phyloP scores from a whole-genome alignment of 2,797 vertebrate species.

The Acanthurus tractus region DNA sequence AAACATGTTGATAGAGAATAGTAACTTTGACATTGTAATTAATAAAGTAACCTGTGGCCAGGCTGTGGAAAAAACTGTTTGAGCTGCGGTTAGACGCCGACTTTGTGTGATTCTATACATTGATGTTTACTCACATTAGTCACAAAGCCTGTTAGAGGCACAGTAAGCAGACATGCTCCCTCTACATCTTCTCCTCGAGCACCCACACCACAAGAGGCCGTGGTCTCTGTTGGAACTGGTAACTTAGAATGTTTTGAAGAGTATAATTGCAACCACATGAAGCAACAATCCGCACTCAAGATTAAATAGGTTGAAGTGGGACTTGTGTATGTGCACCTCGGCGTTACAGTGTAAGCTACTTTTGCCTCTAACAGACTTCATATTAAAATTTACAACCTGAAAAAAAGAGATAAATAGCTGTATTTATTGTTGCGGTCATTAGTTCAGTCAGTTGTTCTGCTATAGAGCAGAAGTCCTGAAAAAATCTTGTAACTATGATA shows the following conservation, averaged over 20 bases:
- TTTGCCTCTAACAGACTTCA: constrained; percentile 16
- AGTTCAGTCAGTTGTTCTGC: background rate
- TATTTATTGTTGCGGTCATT: no score
- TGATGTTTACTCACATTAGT: constrained; percentile 61
- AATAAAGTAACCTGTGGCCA: constrained; percentile 28
- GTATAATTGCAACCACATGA: constrained; percentile 82
- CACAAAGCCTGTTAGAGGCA: constrained; percentile 48
- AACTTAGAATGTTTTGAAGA: constrained; percentile 74
- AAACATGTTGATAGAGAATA: constrained; percentile 5
- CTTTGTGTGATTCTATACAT: constrained; percentile 47
- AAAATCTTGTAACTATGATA: constrained; percentile 11
- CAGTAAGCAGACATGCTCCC: constrained; percentile 51
- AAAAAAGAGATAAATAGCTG: background rate
- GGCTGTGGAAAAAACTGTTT: constrained; percentile 9
- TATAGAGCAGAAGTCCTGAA: constrained; percentile 5
- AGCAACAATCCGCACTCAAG: constrained; percentile 67
- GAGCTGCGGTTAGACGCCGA: constrained; percentile 54
- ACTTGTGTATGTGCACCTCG: constrained; percentile 8
- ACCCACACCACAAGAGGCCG: constrained; percentile 70
- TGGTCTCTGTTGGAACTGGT: constrained; percentile 71
- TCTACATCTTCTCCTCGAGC: constrained; percentile 21
- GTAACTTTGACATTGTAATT: constrained; percentile 19
- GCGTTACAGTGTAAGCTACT: constrained; percentile 12
- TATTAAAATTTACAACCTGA: constrained; percentile 15
- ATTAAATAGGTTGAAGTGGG: constrained; percentile 58